A percentile compares a stretch with the other conserved stretches of the same genome.
phyloP scores from a whole-genome alignment of 2,113 vertebrate species.

The Pomatorhinus ruficollis region DNA sequence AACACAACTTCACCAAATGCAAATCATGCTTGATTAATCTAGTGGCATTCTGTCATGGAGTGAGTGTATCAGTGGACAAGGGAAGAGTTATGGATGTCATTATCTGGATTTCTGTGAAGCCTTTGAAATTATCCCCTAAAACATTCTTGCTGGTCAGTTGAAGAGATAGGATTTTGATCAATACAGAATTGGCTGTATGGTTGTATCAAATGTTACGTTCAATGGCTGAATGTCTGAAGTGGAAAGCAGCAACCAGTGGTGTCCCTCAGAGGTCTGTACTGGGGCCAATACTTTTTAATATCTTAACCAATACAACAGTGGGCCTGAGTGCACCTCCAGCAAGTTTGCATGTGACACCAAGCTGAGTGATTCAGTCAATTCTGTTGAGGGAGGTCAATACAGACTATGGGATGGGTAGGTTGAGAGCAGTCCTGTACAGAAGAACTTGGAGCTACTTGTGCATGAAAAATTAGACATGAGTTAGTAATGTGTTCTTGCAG shows the following conservation, averaged over 20 bases:
- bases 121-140: not conserved
- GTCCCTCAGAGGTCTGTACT: not conserved
- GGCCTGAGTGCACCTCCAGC: not conserved
- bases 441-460: not conserved
- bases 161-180: not conserved
- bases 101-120: not conserved
- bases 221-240: not conserved
- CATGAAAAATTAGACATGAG: not conserved
- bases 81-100: not conserved
- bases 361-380: not conserved
- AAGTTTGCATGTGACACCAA: not conserved
- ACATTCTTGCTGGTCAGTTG: not conserved
- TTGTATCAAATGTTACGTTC: not conserved
- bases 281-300: not conserved
- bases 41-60: not conserved
- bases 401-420: not conserved
- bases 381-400: not conserved
- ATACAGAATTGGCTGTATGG: fast-evolving
- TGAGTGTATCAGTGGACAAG: not conserved
- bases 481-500: not conserved
- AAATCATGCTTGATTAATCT: not conserved
- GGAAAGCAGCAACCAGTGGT: not conserved
- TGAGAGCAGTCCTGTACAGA: not conserved
- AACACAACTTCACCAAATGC: not conserved
- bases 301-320: not conserved